Conservation (phyloP, 2,888 invertebrate species). For the Cryptops parisi region DNA sequence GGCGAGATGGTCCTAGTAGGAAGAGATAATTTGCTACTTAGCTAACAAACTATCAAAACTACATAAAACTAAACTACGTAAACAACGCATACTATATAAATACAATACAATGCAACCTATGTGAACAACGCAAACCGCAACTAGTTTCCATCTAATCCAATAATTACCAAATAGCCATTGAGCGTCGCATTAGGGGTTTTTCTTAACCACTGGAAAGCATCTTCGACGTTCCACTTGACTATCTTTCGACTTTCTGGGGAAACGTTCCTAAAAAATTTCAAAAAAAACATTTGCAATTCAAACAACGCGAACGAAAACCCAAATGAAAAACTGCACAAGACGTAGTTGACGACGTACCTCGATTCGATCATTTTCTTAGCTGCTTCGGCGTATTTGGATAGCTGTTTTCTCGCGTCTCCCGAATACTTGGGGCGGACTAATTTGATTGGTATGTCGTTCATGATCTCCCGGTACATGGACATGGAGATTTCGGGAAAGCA, state of each 20-base stretch:
- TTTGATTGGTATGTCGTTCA: slow-evolving; percentile 96
- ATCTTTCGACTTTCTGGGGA: slow-evolving; percentile 89
- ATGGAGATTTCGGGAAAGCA: slow-evolving; percentile 84
- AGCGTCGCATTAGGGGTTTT: slow-evolving; percentile 85
- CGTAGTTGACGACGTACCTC: slow-evolving; percentile 30
- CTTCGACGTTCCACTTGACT: slow-evolving; percentile 97
- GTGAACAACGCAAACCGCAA: background rate
- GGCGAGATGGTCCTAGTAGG: slow-evolving; percentile 51
- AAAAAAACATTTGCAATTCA: background rate
- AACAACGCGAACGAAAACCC: background rate
- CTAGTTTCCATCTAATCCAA: background rate
- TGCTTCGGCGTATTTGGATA: slow-evolving; percentile 86
- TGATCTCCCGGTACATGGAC: slow-evolving; percentile 92
- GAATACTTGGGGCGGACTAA: slow-evolving; percentile 89
- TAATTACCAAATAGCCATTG: slow-evolving; percentile 61
- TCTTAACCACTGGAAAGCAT: slow-evolving; percentile 90
- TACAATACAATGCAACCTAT: background rate
- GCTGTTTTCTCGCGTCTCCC: slow-evolving; percentile 85
- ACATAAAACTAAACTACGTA: background rate
- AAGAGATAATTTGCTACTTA: background rate
- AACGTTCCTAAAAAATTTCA: slow-evolving; percentile 46
- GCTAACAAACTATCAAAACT: no score
- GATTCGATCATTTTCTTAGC: slow-evolving; percentile 95
- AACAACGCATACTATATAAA: background rate
- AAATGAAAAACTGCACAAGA: background rate